Percentiles rank a stretch among this genome's conserved stretches.
Conservation (phyloP, 2,113 vertebrate genomes). For the Agelaius phoeniceus region DNA sequence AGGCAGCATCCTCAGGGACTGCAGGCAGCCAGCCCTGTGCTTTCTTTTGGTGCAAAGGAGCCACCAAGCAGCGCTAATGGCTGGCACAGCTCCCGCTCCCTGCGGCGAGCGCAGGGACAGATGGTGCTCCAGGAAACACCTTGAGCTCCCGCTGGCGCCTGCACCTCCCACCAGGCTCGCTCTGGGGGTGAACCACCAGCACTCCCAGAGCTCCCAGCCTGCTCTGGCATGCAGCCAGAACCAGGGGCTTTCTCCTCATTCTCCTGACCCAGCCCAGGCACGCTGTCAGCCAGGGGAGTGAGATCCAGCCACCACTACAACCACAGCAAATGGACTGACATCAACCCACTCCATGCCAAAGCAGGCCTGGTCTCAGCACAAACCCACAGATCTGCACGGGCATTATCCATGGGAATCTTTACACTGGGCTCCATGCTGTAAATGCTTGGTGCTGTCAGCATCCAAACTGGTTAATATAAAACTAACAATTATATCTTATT, state of each 20-base stretch:
- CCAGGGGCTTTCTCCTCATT: not conserved
- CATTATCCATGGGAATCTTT: not conserved
- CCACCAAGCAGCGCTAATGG: not conserved
- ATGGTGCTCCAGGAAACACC: constrained; percentile 1
- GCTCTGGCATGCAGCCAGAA: not conserved
- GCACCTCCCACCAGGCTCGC: not conserved
- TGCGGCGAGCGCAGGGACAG: not conserved
- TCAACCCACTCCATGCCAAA: not conserved
- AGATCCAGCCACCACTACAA: not conserved
- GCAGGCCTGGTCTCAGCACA: not conserved
- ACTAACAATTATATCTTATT: not conserved
- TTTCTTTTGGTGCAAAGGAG: not conserved
- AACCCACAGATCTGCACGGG: not conserved
- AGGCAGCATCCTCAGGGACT: not conserved
- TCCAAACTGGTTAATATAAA: not conserved
- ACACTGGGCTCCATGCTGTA: not conserved
- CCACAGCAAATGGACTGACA: not conserved
- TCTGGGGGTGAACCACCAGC: not conserved
- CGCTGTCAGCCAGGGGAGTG: not conserved
- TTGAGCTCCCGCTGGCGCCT: not conserved
- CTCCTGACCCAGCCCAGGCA: not conserved
- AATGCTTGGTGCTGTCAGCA: not conserved
- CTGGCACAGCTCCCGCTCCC: not conserved
- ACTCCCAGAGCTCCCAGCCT: not conserved
- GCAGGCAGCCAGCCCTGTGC: not conserved